A percentile compares a stretch with the other conserved stretches of the same genome.
phyloP scores from a whole-genome alignment of 2,113 vertebrate genomes.

The Dipodomys spectabilis region DNA sequence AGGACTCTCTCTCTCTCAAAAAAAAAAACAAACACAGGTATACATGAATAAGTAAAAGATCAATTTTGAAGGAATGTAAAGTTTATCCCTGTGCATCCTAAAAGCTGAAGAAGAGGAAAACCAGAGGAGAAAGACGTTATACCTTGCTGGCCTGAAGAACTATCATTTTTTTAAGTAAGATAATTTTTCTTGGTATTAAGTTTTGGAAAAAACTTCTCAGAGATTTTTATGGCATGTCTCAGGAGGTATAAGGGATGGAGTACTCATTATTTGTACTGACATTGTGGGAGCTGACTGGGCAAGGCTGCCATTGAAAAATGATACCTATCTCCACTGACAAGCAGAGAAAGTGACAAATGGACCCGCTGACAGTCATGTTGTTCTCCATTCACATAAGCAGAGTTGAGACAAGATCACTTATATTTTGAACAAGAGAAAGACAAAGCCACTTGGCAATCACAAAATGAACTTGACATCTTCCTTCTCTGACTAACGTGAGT shows the following conservation, averaged over 20 bases:
- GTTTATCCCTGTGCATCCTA: neutral
- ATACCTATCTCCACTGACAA: conserved; percentile 51
- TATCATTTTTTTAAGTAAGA: neutral
- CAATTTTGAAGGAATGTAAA: neutral
- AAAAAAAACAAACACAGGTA: neutral
- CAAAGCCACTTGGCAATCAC: conserved; percentile 38
- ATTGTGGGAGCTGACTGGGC: neutral
- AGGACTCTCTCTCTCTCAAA: neutral
- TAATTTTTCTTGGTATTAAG: conserved; percentile 1
- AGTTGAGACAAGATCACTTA: conserved; percentile 24
- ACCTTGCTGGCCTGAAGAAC: conserved; percentile 18
- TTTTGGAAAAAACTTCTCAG: conserved; percentile 11
- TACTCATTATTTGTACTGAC: conserved; percentile 23
- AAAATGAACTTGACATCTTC: conserved; percentile 50
- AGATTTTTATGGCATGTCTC: neutral
- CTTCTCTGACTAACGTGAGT: conserved; percentile 41
- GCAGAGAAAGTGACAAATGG: conserved; percentile 64
- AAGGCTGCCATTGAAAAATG: conserved; percentile 35
- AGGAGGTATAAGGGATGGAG: neutral
- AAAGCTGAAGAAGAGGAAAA: neutral
- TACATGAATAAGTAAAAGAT: neutral
- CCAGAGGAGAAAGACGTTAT: neutral
- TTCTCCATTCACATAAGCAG: conserved; percentile 59
- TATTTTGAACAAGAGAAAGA: conserved; percentile 63
- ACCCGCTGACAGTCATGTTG: conserved; percentile 46